phyloP scores from a whole-genome alignment of 2,797 vertebrate species.

The Spinus olivaceus region DNA sequence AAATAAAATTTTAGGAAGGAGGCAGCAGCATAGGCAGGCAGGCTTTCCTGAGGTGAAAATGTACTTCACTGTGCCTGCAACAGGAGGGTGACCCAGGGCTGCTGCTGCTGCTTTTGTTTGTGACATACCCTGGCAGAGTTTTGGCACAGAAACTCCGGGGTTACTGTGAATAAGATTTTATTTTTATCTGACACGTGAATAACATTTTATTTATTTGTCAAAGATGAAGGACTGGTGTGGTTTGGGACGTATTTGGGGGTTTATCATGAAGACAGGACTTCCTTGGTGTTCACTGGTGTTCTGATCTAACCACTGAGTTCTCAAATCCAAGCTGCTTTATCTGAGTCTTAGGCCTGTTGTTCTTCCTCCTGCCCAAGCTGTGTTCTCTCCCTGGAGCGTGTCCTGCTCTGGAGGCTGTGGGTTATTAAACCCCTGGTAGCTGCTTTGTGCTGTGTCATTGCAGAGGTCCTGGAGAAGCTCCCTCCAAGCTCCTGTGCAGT shows the following conservation, averaged over 20 bases:
- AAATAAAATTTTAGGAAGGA: slow-evolving; percentile 6
- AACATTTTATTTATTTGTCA: neutral
- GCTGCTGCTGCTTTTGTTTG: neutral
- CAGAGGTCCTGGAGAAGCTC: neutral
- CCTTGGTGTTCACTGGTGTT: neutral
- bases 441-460: neutral
- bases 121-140: neutral
- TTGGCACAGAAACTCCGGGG: neutral
- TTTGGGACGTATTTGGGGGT: neutral
- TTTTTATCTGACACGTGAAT: neutral
- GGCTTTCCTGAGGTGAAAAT: neutral
- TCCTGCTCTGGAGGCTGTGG: neutral
- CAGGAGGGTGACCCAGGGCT: neutral
- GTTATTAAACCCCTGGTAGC: neutral
- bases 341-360: neutral
- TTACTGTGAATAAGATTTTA: neutral
- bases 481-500: neutral
- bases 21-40: neutral
- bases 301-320: neutral
- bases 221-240: neutral
- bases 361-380: neutral
- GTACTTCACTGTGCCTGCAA: neutral
- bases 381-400: rapidly evolving
- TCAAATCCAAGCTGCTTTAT: neutral
- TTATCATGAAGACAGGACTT: neutral